Evolutionary conservation across 2,113 vertebrate genomes (phyloP).

Genomic region (Oncorhynchus masou): DNA sequence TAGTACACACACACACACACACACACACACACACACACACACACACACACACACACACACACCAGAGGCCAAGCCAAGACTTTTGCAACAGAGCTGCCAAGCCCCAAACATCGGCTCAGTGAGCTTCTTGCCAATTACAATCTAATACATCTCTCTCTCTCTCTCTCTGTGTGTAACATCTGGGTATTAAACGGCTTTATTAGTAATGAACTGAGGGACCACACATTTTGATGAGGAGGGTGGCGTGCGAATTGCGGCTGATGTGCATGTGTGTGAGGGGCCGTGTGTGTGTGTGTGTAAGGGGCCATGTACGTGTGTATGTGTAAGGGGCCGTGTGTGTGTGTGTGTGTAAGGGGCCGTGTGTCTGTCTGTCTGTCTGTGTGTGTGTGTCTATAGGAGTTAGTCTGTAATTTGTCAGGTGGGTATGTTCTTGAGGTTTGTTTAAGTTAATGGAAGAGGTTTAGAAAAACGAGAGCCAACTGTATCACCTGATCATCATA

Average conservation of each 20-base stretch:
- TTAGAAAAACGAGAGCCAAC: neutral
- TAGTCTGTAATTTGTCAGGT: slow-evolving; percentile 20
- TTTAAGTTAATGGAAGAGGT: slow-evolving; percentile 36
- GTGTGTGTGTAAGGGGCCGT: no score
- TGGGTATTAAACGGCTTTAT: no score
- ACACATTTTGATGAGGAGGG: slow-evolving; percentile 55
- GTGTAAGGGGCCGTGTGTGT: no score
- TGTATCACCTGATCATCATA: slow-evolving; percentile 30
- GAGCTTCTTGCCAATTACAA: slow-evolving; percentile 64
- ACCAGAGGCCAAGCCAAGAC: neutral
- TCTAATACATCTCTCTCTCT: slow-evolving; percentile 39
- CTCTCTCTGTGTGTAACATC: no score
- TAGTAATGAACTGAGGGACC: slow-evolving; percentile 61
- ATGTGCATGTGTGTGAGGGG: neutral
- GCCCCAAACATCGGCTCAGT: slow-evolving; percentile 55
- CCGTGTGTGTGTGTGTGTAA: neutral
- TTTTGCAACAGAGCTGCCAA: slow-evolving; percentile 30
- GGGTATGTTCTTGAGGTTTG: slow-evolving; percentile 44
- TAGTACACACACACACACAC: no score
- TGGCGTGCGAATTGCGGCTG: slow-evolving; percentile 36
- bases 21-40: no score
- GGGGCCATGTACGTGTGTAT: no score
- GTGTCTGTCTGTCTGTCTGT: neutral
- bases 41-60: no score
- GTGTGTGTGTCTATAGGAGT: neutral